phyloP scores from a whole-genome alignment of 1,140 invertebrate genomes.

The Coenobita brevimanus region DNA sequence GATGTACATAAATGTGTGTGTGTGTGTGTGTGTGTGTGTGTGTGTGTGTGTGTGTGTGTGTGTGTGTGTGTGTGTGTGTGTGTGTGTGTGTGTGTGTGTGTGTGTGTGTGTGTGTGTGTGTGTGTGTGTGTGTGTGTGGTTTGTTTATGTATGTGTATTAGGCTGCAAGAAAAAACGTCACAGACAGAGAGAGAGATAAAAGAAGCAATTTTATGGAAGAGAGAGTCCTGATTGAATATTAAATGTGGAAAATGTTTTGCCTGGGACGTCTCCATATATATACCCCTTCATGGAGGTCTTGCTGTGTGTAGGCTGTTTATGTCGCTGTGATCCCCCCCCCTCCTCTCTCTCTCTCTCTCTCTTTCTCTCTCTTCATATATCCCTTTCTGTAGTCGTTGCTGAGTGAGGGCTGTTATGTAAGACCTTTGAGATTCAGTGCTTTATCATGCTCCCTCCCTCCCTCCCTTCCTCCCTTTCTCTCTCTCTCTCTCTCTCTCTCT shows the following conservation, averaged over 20 bases:
- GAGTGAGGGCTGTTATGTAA: too few relatives aligned
- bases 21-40: slow-evolving; percentile 22
- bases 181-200: not conserved
- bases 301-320: too few relatives aligned
- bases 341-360: too few relatives aligned
- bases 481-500: too few relatives aligned
- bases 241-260: too few relatives aligned
- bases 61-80: not conserved
- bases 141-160: too few relatives aligned
- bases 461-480: slow-evolving; percentile 1
- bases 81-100: slow-evolving; percentile 1
- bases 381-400: not conserved
- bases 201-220: not conserved
- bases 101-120: not conserved
- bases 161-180: too few relatives aligned
- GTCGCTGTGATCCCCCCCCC: too few relatives aligned
- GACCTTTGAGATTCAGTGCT: not conserved
- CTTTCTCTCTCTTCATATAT: not conserved
- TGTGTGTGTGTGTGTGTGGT: too few relatives aligned
- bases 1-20: not conserved
- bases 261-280: too few relatives aligned
- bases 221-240: too few relatives aligned
- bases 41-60: slow-evolving; percentile 22
- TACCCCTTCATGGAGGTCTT: too few relatives aligned
- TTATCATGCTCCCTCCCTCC: not conserved